Evolutionary conservation across 2,888 invertebrate genomes (phyloP), one percentile per base, ranked within the genome.

Genomic region (Strigamia maritima): DNA sequence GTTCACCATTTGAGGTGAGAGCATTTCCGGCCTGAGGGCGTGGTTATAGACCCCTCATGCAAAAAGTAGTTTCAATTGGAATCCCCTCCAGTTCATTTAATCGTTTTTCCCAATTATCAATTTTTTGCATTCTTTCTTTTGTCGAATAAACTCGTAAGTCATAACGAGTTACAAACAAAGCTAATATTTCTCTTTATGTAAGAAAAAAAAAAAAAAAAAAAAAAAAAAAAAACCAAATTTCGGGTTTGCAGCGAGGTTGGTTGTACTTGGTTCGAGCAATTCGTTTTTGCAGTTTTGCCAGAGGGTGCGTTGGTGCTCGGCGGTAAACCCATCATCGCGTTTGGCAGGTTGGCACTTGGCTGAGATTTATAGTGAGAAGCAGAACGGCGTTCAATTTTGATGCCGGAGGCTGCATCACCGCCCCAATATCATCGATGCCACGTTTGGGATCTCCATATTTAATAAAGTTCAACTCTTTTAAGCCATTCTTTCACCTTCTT

Each of bases 1-100:
- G 60, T 10, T 60, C 60, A 60, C 60, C 60, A 60, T 60, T 60
- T 60, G 60, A 60, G 60, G 60, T 60, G 60, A 60, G 60, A 60
- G 60, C 60, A 60, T 60, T 60, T 60, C 60, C 60, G 60, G 60
- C 60, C 60, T 60, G 60, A 60, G 60, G 60, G 60, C 60, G 60
- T 60, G 60, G 60, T 60, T 60, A 60, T 60, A 24, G 60, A 24
- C 19, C 60, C 60, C 60, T 22, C 60, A 44, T 60, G 24, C 19
- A 60, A 60, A 60, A 60, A 60, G 19, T 19, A 60, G 60, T 60
- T 60, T 60, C 22, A 60, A 60, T 60, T 60, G 24, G 60, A 60
- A 44, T 16, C 40, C 40, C 40, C 60, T 8, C 60, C 60, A 19
- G 24, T 44, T 19, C 60, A 60, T 19, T 60, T 60, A 60, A 60